Percentiles rank a stretch among this genome's conserved stretches.
Conservation (phyloP, 2,797 vertebrate species). For the Tragopan temminckii region DNA sequence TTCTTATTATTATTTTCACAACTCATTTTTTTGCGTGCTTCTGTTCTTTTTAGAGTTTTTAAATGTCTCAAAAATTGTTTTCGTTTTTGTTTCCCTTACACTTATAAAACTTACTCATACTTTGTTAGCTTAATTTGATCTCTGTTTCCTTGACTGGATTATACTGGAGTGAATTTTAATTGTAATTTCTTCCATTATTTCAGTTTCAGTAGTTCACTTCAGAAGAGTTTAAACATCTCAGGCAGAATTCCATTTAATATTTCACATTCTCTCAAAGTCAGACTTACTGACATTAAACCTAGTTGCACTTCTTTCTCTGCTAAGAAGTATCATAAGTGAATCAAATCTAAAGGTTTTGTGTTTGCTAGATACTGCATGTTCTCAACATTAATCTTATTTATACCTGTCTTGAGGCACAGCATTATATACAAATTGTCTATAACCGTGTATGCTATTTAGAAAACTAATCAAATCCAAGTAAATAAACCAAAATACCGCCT, state of each 20-base stretch:
- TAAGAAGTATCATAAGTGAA: background rate
- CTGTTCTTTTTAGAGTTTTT: background rate
- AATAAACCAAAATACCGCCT: background rate
- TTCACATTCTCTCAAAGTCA: background rate
- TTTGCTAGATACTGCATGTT: background rate
- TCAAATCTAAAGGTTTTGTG: background rate
- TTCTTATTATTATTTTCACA: background rate
- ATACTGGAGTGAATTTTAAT: background rate
- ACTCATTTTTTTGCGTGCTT: accelerated
- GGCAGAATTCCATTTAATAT: background rate
- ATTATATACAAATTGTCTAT: background rate
- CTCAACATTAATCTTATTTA: background rate
- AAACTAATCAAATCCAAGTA: background rate
- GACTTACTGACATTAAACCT: background rate
- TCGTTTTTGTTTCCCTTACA: background rate
- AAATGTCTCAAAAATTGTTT: background rate
- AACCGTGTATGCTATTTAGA: background rate
- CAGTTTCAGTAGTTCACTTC: background rate
- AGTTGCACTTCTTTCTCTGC: background rate
- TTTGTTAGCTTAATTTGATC: background rate
- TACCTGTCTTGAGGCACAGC: background rate
- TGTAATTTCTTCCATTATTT: background rate
- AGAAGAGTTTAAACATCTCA: background rate
- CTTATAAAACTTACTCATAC: background rate
- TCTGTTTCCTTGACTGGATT: background rate